Base-by-base conservation (phyloP, 2,888 invertebrate genomes). In the Erpobdella octoculata region DNA sequence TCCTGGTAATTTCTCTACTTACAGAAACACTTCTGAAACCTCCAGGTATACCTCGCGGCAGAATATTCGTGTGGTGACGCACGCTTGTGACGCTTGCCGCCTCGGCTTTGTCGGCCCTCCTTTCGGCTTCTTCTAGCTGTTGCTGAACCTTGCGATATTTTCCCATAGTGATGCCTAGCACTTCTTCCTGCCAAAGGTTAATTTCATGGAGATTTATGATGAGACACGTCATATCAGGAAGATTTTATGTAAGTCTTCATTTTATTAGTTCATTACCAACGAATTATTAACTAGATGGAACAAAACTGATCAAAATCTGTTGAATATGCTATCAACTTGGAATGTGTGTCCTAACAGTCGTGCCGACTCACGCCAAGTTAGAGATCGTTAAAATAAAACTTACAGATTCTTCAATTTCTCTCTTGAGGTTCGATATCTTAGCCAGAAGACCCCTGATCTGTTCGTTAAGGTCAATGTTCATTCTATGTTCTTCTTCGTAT, bases 321-420 rank as follows among this genome's bases (percentile, higher is more conserved):
- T n/a, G n/a, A n/a, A n/a, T n/a, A n/a, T n/a, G n/a, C n/a, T n/a
- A n/a, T n/a, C n/a, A n/a, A n/a, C n/a, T n/a, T n/a, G n/a, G n/a
- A n/a, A n/a, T n/a, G n/a, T n/a, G n/a, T n/a, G n/a, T n/a, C n/a
- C n/a, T n/a, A n/a, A n/a, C n/a, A n/a, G n/a, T n/a, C n/a, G n/a
- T n/a, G n/a, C 18, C 8, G 33, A 8, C 33, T 59, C 9, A 59
- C 9, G 28, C 8, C 21, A 15, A 21, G 9, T 59, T 21, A 59
- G 21, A 59, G 8, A 18, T 41, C 41, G 59, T 64, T 64, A 9
- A 9, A 21, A 31, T 28, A 31, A 64, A 12, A 81, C 82, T 78
- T 76, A 83, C 83, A 48, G 81, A 80, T 76, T 83, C 82, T 71
- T 83, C 82, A 70, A 83, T 78, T 78, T 83, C 82, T 75, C 82